Evolutionary conservation across 2,797 vertebrate genomes (phyloP).

Genomic region (Schizothorax lantsangensis): DNA sequence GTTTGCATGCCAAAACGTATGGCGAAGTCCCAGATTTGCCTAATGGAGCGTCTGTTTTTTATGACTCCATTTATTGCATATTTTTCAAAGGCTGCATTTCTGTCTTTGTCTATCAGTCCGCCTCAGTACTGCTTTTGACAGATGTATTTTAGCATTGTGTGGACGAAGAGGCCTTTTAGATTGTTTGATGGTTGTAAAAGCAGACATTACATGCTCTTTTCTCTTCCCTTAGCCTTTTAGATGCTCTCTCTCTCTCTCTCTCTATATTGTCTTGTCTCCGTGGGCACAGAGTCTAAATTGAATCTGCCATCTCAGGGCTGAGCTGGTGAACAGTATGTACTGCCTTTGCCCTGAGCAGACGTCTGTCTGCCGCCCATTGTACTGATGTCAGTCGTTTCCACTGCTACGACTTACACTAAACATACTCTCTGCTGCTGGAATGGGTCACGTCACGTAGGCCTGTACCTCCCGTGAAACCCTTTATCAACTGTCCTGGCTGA

Average conservation of each 20-base stretch:
- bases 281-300: conserved; percentile 56
- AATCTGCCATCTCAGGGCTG: conserved; percentile 54
- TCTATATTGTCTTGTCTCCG: conserved; percentile 26
- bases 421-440: conserved; percentile 20
- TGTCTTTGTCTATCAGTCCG: neutral
- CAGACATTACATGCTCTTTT: conserved; percentile 42
- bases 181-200: conserved; percentile 39
- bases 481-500: conserved; percentile 12
- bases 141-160: conserved; percentile 25
- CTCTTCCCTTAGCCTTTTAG: conserved; percentile 29
- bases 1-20: neutral
- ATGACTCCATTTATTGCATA: neutral
- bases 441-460: conserved; percentile 18
- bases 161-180: conserved; percentile 22
- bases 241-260: conserved; percentile 9
- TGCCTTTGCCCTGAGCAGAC: conserved; percentile 46
- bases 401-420: conserved; percentile 1
- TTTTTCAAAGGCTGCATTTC: conserved; percentile 7
- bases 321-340: conserved; percentile 31
- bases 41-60: conserved; percentile 5
- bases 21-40: conserved; percentile 28
- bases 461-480: neutral
- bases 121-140: conserved; percentile 9
- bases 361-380: conserved; percentile 41
- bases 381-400: conserved; percentile 4